Base-by-base conservation (phyloP, 1,140 invertebrate species). In the Ctenoplectra terminalis region DNA sequence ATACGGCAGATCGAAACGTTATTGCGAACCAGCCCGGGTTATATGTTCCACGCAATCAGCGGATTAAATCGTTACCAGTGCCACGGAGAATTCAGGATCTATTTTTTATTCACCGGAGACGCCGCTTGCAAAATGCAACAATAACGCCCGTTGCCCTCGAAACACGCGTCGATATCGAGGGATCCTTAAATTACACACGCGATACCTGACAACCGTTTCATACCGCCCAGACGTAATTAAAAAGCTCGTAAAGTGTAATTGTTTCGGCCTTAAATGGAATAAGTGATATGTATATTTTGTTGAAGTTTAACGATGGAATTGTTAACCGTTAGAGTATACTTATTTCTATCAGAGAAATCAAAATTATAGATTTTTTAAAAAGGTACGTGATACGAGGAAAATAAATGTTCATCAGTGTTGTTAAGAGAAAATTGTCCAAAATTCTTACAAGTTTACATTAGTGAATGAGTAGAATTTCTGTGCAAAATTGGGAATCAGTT, bases 21-120 rank as follows among this genome's bases (percentile, higher is more conserved):
- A 80, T 80, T 80, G 77, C 77, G 17, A 80, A 15, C 58, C 5
- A n/a, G 26, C 31, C 34, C n/a, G 6, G 77, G 69, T 80, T 80
- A 43, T 64, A 80, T 23, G 69, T 79, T 72, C 34, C 69, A 11
- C 54, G 70, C 69, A 73, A 80, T 80, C 77, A 80, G 77, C 48
- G 77, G 77, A 80, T 80, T 80, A 80, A 80, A 80, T 80, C 77
- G 77, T 80, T 80, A 46, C 60, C 58, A 46, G 20, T 40, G 46
- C 76, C 56, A 15, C 67, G 69, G 34, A 64, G 77, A 52, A 52
- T 72, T 52, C 67, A 34, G 71, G 20, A 64, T 63, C 48, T 73
- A 64, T 73, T 80, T 80, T 80, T 80, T 72, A 80, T 80, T 80
- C 48, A 64, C 70, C 34, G 69, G 46, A 80, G 77, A 80, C 69